Evolutionary conservation across 2,113 vertebrate genomes (phyloP).

Genomic region (Bolborhynchus lineola): DNA sequence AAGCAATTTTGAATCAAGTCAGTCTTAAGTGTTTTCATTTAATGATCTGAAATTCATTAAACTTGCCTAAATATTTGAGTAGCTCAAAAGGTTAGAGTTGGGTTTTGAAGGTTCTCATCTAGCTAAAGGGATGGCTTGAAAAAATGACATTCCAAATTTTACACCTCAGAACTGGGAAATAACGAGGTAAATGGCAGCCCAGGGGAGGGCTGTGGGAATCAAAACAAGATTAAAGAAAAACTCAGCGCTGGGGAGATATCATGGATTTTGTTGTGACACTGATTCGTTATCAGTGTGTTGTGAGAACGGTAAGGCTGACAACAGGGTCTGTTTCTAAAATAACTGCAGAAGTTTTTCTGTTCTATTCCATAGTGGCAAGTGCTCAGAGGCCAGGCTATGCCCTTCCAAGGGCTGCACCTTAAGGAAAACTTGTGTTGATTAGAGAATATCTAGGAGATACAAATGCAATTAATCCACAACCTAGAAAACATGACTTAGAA

Average conservation of each 20-base stretch:
- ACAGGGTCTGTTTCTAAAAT: background rate
- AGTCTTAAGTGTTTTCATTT: background rate
- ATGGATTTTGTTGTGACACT: background rate
- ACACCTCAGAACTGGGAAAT: background rate
- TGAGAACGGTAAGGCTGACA: background rate
- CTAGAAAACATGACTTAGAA: background rate
- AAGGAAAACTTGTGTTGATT: background rate
- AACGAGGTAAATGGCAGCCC: background rate
- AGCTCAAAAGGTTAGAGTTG: background rate
- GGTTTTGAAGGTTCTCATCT: background rate
- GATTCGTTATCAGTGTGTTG: background rate
- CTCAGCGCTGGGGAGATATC: rapidly evolving
- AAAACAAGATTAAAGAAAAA: background rate
- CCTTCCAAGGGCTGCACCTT: background rate
- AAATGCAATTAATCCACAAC: background rate
- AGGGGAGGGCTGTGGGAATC: background rate
- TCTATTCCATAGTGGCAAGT: background rate
- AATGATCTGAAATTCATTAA: background rate
- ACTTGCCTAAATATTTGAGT: background rate
- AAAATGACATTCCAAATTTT: background rate
- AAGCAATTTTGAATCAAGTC: background rate
- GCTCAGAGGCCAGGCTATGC: background rate
- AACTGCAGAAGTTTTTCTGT: background rate
- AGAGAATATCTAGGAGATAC: background rate
- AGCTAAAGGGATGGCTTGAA: background rate